Evolutionary conservation across 2,113 vertebrate genomes (phyloP), one percentile per base, ranked within the genome.

Genomic region (Picathartes gymnocephalus): DNA sequence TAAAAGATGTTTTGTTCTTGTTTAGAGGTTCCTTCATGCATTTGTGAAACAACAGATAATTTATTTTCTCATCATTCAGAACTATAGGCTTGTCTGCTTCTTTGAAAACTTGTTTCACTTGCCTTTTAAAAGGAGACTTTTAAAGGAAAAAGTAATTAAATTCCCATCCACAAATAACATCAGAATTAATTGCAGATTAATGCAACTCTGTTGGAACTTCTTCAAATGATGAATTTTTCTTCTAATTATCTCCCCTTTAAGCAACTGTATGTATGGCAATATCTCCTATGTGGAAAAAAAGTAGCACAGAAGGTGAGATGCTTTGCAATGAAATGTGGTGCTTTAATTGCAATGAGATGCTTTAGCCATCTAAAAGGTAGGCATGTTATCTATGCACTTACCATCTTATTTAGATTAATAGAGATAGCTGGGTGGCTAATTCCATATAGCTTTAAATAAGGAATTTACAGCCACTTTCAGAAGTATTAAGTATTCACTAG

Each of bases 1-100:
- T 73, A 84, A 94, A 95, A 95, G 95, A 81, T 15, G 50, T 53
- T 92, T 91, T 94, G 56, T 95, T 95, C 81, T 61, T 90, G 7
- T 61, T 95, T 88, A 42, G 45, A 81, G 33, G 16, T 58, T 90
- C 8, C 61, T 81, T 80, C 3, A 5, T 50, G 62, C 16, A 45
- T 71, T 92, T 92, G 39, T 81, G 47, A 77, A 87, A 77, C 35
- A 88, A 57, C 22, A 69, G 73, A 40, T 60, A 72, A 81, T 86
- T 92, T 82, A 19, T 90, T 91, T 92, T 73, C 54, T 62, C 3
- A 1, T 83, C 51, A 88, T 92, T 81, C 60, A 80, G 51, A 66
- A 25, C 13, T 78, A 28, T 40, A 88, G 19, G 20, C 28, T 72
- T 90, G 64, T 35, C 37, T 61, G 8, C 74, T 80, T 62, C 27